Conservation (phyloP, 2,113 vertebrate species). For the Apodemus speciosus region DNA sequence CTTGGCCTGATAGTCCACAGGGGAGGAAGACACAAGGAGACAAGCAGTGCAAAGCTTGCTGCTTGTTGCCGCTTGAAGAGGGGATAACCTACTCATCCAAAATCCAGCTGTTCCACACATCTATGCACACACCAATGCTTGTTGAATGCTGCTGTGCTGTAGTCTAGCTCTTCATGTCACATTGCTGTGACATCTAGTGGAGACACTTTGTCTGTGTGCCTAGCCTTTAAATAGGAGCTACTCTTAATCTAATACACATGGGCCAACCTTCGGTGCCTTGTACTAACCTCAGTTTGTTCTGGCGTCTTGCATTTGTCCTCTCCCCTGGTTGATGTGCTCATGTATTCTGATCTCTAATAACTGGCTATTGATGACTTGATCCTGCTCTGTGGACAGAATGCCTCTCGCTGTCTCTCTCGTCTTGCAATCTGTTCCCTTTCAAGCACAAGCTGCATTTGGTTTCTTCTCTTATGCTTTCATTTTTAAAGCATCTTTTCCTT, state of each 20-base stretch:
- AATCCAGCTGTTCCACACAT: neutral
- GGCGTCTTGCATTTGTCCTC: neutral
- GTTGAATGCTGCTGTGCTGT: neutral
- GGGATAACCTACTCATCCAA: neutral
- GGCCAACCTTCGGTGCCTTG: neutral
- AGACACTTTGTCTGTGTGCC: neutral
- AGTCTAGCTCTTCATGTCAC: neutral
- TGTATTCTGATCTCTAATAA: neutral
- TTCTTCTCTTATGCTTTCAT: neutral
- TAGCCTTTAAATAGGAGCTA: neutral
- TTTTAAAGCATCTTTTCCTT: neutral
- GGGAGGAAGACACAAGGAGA: neutral
- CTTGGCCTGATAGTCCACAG: neutral
- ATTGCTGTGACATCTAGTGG: neutral
- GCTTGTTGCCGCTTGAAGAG: neutral
- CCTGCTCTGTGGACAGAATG: neutral
- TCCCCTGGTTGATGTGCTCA: neutral
- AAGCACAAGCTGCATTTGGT: neutral
- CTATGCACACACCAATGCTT: neutral
- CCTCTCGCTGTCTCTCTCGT: neutral
- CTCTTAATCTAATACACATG: neutral
- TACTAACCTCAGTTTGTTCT: neutral
- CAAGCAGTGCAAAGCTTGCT: neutral
- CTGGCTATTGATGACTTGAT: neutral
- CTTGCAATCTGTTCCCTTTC: neutral